Conservation (phyloP, 2,113 vertebrate species). For the Corythoichthys haematopterus region DNA sequence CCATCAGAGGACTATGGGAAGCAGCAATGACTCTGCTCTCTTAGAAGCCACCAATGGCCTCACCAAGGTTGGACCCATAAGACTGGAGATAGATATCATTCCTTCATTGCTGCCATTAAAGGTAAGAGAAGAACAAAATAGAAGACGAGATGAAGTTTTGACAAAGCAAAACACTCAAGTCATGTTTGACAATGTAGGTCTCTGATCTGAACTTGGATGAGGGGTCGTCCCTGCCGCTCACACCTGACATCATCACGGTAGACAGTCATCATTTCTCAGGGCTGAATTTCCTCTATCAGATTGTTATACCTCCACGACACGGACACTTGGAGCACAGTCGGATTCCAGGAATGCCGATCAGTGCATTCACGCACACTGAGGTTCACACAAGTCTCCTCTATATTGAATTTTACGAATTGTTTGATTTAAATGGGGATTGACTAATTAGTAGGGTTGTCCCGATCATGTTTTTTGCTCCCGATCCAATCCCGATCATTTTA, state of each 20-base stretch:
- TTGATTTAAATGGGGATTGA: background rate
- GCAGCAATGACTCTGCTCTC: conserved; percentile 66
- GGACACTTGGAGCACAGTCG: conserved; percentile 76
- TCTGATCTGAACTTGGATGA: conserved; percentile 76
- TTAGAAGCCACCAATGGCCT: conserved; percentile 77
- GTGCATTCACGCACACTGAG: conserved; percentile 81
- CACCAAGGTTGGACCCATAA: conserved; percentile 63
- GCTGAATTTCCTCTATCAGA: conserved; percentile 77
- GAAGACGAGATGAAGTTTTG: background rate
- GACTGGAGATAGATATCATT: conserved; percentile 74
- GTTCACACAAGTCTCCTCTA: conserved; percentile 45
- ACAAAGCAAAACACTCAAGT: background rate
- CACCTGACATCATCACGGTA: conserved; percentile 73
- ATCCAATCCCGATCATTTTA: no score
- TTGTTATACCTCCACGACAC: conserved; percentile 73
- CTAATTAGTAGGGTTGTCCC: no score
- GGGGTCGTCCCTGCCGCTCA: conserved; percentile 72
- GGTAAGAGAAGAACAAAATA: conserved; percentile 28
- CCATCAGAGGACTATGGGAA: conserved; percentile 67
- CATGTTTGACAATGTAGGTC: conserved; percentile 32
- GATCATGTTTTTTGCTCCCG: no score
- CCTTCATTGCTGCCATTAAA: conserved; percentile 76
- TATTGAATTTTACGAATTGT: background rate
- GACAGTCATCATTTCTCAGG: conserved; percentile 72
- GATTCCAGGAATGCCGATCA: conserved; percentile 74